Evolutionary conservation across 2,113 vertebrate genomes (phyloP), one percentile per base, ranked within the genome.

Genomic region (Cinclus mexicanus): DNA sequence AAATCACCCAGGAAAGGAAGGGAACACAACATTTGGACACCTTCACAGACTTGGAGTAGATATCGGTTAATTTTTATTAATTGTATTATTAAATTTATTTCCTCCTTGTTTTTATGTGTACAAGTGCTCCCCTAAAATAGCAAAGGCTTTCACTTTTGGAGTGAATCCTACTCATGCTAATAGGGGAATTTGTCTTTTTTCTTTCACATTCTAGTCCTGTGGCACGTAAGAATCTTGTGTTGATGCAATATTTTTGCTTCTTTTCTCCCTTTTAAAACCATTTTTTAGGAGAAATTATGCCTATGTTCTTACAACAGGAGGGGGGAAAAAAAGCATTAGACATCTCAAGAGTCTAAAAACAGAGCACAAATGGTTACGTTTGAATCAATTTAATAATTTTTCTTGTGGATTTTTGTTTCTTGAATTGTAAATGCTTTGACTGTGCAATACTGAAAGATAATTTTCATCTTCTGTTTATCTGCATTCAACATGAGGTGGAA

Each of bases 281-380:
- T 22, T 4, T 83, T 76, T n/a, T 5, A 33, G 33, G 9, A 35
- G 8, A 74, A 14, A 24, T 3, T 39, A 61, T 41, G 18, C 14
- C 50, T 7, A 6, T 29, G 14, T 59, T 69, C 47, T 82, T 92
- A 15, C 14, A 41, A 47, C 14, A 46, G 20, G 15, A 42, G 12
- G 1, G 1, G 13, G 13, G 5, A 2, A 9, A 25, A 26, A 70
- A 56, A 57, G 1, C 5, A 28, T 24, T 20, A 15, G 6, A 25
- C 4, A 41, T 17, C 7, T 57, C n/a, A 70, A 47, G 28, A 52
- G 10, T 80, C 8, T 77, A 47, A 83, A 69, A 69, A 4, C 11
- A 65, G 16, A 85, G 37, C 6, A 81, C 10, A 67, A 6, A 25
- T 47, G 47, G 35, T 35, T 33, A 28, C 9, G 61, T 76, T 79